phyloP scores from a whole-genome alignment of 2,797 vertebrate species.

The Notolepis coatsorum region DNA sequence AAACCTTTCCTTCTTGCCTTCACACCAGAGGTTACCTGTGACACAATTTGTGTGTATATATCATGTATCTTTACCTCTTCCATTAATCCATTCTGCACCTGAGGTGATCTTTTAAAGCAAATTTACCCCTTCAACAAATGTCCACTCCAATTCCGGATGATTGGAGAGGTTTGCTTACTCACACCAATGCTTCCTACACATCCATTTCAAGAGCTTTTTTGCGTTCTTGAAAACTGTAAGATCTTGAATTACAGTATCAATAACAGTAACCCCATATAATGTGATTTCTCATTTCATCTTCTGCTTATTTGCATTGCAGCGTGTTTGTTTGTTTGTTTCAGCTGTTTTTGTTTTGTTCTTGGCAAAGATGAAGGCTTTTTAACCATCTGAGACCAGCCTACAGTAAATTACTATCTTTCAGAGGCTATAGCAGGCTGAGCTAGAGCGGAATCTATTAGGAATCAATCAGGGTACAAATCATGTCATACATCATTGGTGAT shows the following conservation, averaged over 20 bases:
- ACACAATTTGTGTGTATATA: too few relatives aligned
- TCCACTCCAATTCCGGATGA: conserved; percentile 22
- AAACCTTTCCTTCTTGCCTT: conserved; percentile 20
- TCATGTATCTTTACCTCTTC: conserved; percentile 12
- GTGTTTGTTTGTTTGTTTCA: conserved; percentile 38
- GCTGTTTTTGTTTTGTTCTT: conserved; percentile 14
- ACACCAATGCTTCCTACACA: conserved; percentile 39
- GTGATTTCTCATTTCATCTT: conserved; percentile 9
- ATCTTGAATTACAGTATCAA: conserved; percentile 46
- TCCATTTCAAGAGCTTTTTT: conserved; percentile 43
- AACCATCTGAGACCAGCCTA: too few relatives aligned
- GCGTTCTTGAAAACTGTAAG: conserved; percentile 68
- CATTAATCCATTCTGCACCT: conserved; percentile 1
- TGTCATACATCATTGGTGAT: too few relatives aligned
- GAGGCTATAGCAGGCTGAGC: too few relatives aligned
- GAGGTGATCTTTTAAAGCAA: conserved; percentile 15
- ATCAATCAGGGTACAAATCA: too few relatives aligned
- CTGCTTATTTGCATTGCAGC: conserved; percentile 25
- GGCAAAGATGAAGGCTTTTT: conserved; percentile 19
- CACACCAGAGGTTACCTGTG: conserved; percentile 4
- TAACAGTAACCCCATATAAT: not conserved
- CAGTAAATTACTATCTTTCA: too few relatives aligned
- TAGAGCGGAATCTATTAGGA: too few relatives aligned
- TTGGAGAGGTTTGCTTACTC: conserved; percentile 29
- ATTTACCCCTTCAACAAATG: conserved; percentile 33